These are phyloP conservation scores for Oplegnathus fasciatus DNA, from an alignment of 2,113 vertebrate species.

Conservation along the genomic window DNA sequence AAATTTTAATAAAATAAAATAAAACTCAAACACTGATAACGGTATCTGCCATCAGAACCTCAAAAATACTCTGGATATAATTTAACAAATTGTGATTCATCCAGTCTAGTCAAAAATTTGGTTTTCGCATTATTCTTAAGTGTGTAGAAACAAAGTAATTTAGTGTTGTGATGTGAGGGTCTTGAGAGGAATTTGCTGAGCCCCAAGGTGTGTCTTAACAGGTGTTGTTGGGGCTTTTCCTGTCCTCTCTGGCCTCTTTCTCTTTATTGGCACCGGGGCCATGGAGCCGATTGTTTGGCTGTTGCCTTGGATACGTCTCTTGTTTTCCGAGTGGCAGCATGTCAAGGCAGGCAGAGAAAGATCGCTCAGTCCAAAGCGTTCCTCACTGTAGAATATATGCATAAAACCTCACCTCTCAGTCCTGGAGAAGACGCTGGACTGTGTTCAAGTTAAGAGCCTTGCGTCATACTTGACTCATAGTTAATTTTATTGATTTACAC, in stretches of 20 bases:
- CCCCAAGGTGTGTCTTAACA: slow-evolving; percentile 75
- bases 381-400: slow-evolving; percentile 26
- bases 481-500: not conserved
- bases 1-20: not conserved
- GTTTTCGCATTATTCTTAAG: not conserved
- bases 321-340: slow-evolving; percentile 78
- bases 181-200: slow-evolving; percentile 66
- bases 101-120: not conserved
- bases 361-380: slow-evolving; percentile 67
- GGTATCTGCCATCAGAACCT: not conserved
- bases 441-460: slow-evolving; percentile 16
- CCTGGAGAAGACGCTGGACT: slow-evolving; percentile 7
- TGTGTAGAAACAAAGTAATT: slow-evolving; percentile 50
- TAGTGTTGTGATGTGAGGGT: slow-evolving; percentile 49
- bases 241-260: slow-evolving; percentile 63
- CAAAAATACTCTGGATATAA: not conserved
- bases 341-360: slow-evolving; percentile 76
- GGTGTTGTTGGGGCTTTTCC: slow-evolving; percentile 76
- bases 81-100: not conserved
- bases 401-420: slow-evolving; percentile 29
- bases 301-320: slow-evolving; percentile 75
- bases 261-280: slow-evolving; percentile 64
- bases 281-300: slow-evolving; percentile 78
- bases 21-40: not conserved
- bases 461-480: slow-evolving; percentile 1